Conservation (phyloP, 2,888 invertebrate species). For the Tenthredo mesomela region DNA sequence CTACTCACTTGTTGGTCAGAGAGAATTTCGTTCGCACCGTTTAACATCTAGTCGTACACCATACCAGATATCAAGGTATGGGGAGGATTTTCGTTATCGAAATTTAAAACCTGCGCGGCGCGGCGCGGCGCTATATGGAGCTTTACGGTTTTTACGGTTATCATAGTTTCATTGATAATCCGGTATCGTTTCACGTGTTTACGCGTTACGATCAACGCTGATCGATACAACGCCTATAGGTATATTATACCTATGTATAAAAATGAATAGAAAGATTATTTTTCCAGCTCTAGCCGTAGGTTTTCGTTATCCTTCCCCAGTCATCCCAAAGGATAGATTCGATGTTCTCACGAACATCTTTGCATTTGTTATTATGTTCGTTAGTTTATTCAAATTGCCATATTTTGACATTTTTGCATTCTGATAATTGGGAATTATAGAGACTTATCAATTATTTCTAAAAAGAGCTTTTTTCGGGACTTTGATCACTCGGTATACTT, state of each 20-base stretch:
- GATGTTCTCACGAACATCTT: neutral
- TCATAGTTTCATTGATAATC: slow-evolving; percentile 30
- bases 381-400: too few species aligned
- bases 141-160: slow-evolving; percentile 8
- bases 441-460: too few species aligned
- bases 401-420: neutral
- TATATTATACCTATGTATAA: neutral
- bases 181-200: slow-evolving; percentile 4
- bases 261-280: neutral
- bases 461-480: neutral
- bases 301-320: neutral
- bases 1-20: slow-evolving; percentile 29
- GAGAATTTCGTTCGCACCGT: slow-evolving; percentile 36
- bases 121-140: too few species aligned
- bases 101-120: slow-evolving; percentile 11
- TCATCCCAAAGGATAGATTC: neutral
- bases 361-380: too few species aligned
- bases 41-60: slow-evolving; percentile 24
- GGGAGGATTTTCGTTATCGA: slow-evolving; percentile 7
- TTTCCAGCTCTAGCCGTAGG: too few species aligned
- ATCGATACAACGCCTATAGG: neutral
- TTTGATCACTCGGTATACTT: too few species aligned
- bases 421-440: neutral
- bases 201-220: neutral
- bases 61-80: neutral